phyloP scores from a whole-genome alignment of 2,113 vertebrate genomes.

The Charina bottae region DNA sequence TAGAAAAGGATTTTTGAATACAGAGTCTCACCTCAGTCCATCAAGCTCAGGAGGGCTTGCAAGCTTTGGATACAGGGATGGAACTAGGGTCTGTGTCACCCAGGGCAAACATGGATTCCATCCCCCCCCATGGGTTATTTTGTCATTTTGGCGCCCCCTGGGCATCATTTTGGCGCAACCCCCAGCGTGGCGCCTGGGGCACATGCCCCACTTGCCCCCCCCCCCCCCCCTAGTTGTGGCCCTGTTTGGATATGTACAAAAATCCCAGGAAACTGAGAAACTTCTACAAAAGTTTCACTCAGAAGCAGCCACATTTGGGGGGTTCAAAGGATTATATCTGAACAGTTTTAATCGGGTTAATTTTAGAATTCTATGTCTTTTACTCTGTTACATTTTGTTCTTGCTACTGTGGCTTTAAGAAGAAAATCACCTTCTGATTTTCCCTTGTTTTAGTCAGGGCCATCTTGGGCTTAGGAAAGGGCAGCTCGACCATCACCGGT shows the following conservation, averaged over 20 bases:
- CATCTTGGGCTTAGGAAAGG: neutral
- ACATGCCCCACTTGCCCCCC: too few species aligned
- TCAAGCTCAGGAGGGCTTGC: neutral
- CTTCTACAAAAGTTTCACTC: neutral
- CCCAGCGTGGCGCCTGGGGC: too few species aligned
- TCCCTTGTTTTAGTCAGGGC: neutral
- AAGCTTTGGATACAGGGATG: neutral
- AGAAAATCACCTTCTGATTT: neutral
- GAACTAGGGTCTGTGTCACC: too few species aligned
- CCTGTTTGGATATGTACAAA: neutral
- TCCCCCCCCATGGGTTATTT: too few species aligned
- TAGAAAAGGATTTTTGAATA: neutral
- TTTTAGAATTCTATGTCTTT: neutral
- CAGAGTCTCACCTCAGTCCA: neutral
- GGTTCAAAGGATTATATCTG: neutral
- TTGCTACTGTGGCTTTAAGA: neutral
- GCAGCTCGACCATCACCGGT: neutral
- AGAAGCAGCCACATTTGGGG: neutral
- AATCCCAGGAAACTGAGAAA: neutral
- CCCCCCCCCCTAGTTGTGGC: too few species aligned
- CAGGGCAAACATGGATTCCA: too few species aligned
- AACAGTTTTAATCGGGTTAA: neutral
- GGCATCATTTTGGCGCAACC: too few species aligned
- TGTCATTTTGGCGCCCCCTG: too few species aligned
- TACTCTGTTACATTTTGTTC: neutral